Percentiles rank a stretch among this genome's conserved stretches.
Conservation (phyloP, 2,888 invertebrate species). For the Cremastobaeus sp. region DNA sequence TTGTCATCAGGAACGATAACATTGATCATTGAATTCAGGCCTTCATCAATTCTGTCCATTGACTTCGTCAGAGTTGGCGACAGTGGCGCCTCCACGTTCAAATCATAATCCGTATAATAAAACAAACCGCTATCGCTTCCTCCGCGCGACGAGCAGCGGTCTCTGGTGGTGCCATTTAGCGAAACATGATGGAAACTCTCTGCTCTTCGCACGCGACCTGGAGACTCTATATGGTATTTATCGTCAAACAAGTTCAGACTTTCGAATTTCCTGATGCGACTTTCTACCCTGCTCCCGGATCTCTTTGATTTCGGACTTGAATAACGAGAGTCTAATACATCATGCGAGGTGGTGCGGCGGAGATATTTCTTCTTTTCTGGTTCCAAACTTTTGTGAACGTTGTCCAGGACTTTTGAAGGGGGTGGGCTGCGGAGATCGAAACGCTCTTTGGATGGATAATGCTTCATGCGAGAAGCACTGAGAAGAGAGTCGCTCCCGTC, state of each 20-base stretch:
- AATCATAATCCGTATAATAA: constrained; percentile 73
- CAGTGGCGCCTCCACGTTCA: constrained; percentile 67
- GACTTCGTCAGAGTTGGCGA: constrained; percentile 83
- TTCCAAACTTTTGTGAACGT: constrained; percentile 54
- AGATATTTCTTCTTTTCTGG: constrained; percentile 70
- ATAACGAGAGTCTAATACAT: constrained; percentile 69
- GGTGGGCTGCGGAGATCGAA: constrained; percentile 19
- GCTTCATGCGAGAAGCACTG: constrained; percentile 81
- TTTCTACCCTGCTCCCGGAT: constrained; percentile 69
- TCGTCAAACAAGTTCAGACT: constrained; percentile 75
- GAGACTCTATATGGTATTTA: constrained; percentile 26
- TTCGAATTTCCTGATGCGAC: constrained; percentile 74
- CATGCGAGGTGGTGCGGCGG: constrained; percentile 73
- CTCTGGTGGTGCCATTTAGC: constrained; percentile 28
- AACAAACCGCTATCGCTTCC: constrained; percentile 78
- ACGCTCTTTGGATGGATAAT: constrained; percentile 49
- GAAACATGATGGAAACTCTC: constrained; percentile 76
- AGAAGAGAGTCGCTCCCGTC: constrained; percentile 85
- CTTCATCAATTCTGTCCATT: constrained; percentile 87
- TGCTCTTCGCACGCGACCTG: constrained; percentile 69
- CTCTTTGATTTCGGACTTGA: constrained; percentile 67
- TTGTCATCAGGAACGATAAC: constrained; percentile 84
- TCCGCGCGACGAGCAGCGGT: constrained; percentile 67
- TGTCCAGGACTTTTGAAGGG: not conserved
- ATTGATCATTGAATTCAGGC: constrained; percentile 85